A percentile compares a stretch with the other conserved stretches of the same genome.
phyloP scores from a whole-genome alignment of 1,140 invertebrate species.

The Lineus longissimus region DNA sequence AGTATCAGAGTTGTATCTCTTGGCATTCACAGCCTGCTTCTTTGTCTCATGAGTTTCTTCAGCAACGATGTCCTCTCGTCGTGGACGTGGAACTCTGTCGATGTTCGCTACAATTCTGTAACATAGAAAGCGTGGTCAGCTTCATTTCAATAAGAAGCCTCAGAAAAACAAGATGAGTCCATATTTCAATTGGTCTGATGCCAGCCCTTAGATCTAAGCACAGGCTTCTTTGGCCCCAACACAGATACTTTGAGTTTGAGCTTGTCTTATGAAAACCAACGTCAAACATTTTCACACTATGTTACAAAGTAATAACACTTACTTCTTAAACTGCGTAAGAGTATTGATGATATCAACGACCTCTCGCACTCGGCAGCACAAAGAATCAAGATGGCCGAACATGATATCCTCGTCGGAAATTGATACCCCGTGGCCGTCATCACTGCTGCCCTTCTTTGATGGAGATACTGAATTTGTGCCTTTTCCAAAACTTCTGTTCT shows the following conservation, averaged over 20 bases:
- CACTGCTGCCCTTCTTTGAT: conserved; percentile 38
- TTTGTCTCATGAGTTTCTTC: conserved; percentile 26
- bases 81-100: conserved; percentile 40
- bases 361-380: conserved; percentile 46
- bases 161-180: conserved; percentile 5
- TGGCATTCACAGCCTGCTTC: no score
- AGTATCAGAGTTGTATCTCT: no score
- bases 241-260: no score
- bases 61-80: conserved; percentile 46
- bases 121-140: no score
- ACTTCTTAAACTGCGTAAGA: conserved; percentile 50
- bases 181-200: neutral
- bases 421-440: conserved; percentile 39
- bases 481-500: no score
- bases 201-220: no score
- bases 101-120: conserved; percentile 36
- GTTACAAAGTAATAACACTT: no score
- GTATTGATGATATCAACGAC: conserved; percentile 51
- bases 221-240: no score
- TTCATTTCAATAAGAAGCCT: no score
- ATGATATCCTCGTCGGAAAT: conserved; percentile 52
- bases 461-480: conserved; percentile 18
- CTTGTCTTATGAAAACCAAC: no score
- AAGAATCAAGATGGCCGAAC: conserved; percentile 45
- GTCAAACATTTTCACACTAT: no score